A percentile compares a stretch with the other conserved stretches of the same genome.
phyloP scores from a whole-genome alignment of 64 coral and sea anemone species.

The Montipora foliosa region DNA sequence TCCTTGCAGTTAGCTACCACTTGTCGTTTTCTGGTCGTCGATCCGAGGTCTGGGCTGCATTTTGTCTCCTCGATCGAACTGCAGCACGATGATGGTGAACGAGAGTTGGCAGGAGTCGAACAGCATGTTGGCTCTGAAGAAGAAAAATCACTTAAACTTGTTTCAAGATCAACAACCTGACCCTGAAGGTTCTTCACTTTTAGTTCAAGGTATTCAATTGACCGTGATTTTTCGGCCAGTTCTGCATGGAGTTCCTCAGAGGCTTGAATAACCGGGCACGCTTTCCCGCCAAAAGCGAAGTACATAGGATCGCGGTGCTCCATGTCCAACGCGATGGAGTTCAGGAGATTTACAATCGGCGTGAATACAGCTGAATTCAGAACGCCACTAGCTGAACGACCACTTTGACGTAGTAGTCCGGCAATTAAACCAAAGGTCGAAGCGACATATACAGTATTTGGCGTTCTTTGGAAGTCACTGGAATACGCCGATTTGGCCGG shows the following conservation, averaged over 20 bases:
- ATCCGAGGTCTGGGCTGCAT: not conserved
- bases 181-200: not conserved
- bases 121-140: not conserved
- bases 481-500: slow-evolving; percentile 14
- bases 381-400: not conserved
- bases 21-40: slow-evolving; percentile 15
- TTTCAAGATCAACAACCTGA: not conserved
- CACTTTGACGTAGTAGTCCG: slow-evolving; percentile 24
- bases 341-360: slow-evolving; percentile 14
- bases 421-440: slow-evolving; percentile 30
- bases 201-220: slow-evolving; percentile 5
- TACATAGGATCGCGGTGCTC: not conserved
- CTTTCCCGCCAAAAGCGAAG: not conserved
- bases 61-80: slow-evolving; percentile 18
- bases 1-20: not conserved
- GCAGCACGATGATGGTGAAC: not conserved
- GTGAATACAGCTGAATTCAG: slow-evolving; percentile 7
- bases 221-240: not conserved
- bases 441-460: not conserved
- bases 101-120: not conserved
- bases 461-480: not conserved
- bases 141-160: not conserved
- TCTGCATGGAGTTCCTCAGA: not conserved
- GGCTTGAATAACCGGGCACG: slow-evolving; percentile 3
- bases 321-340: not conserved